Percentiles rank a stretch among this genome's conserved stretches.
Conservation (phyloP, 2,888 invertebrate genomes). For the Camptogramma bilineatum region DNA sequence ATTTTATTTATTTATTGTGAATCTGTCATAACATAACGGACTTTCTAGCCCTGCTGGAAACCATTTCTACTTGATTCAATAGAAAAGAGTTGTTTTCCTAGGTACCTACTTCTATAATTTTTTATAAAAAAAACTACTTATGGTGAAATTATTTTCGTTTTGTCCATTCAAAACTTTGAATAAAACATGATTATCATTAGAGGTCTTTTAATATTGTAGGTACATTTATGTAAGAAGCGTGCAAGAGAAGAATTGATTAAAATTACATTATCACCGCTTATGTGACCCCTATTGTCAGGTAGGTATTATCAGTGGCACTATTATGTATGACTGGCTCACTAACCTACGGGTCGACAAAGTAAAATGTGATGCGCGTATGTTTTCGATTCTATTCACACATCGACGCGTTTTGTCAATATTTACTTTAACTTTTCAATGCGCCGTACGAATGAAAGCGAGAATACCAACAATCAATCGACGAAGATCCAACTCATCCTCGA, state of each 20-base stretch:
- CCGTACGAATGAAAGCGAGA: conserved; percentile 57
- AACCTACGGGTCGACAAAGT: conserved; percentile 64
- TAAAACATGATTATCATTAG: background rate
- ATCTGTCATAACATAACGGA: too few species aligned
- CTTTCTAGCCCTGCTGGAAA: too few species aligned
- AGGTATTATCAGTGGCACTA: conserved; percentile 43
- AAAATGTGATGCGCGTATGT: conserved; percentile 50
- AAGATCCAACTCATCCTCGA: conserved; percentile 55
- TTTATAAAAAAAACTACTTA: too few species aligned
- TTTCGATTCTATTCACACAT: conserved; percentile 63
- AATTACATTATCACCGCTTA: conserved; percentile 41
- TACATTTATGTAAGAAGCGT: conserved; percentile 24
- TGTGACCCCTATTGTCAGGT: conserved; percentile 47
- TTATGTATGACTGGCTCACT: conserved; percentile 61
- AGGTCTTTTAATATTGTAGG: background rate
- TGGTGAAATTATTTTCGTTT: too few species aligned
- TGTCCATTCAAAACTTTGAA: too few species aligned
- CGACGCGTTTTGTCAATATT: conserved; percentile 69
- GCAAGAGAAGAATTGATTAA: conserved; percentile 38
- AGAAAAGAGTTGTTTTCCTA: too few species aligned
- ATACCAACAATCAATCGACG: conserved; percentile 49
- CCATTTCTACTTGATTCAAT: too few species aligned
- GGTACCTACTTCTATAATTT: too few species aligned
- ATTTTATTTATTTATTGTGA: too few species aligned
- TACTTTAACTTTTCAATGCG: conserved; percentile 64